Base-by-base conservation (phyloP, 2,113 vertebrate species). In the Stercorarius parasiticus region DNA sequence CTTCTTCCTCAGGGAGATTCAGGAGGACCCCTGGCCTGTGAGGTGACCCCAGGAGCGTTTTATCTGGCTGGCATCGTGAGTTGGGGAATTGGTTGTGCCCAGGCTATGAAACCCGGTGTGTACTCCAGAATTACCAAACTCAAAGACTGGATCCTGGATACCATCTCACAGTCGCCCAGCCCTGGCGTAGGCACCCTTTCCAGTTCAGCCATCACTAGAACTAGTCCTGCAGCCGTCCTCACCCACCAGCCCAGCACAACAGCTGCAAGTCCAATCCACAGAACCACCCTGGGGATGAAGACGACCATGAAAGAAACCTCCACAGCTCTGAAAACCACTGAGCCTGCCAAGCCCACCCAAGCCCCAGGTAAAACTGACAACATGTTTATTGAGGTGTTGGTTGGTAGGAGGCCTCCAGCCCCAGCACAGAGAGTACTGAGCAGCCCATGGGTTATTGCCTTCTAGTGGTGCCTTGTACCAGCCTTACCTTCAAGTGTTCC, bases 61-160 rank as follows among this genome's bases (percentile, higher is more conserved):
- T 99, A 99, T 47, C 95, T 99, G 93, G 99, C 99, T 0, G 99
- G 99, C 25, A 98, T 99, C 1, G 99, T 99, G 94, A 99, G 99
- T 86, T 99, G 99, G 99, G 99, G 99, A 3, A 93, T 98, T 5
- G 99, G 99, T 67, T 99, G 99, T 15, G 99, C 99, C 6, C 98
- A 99, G 96, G 96, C 99, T 84, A 98, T 98, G 96, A 98, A 95
- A 52, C 99, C 99, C 0, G 99, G 99, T 0, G 99, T 99, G 64
- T 99, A 99, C 69, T 96, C 99, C 15, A 98, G 99, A 1, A 74
- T 99, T 73, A 99, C 99, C 49, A 97, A 83, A 82, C 98, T 99
- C 82, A 98, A 96, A 38, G 98, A 98, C 95, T 99, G 99, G 99
- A 99, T 99, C 96, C 96, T 99, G 88, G 96, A 94, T 2, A 96